Evolutionary conservation across 2,888 invertebrate species (phyloP).

Genomic region (Pyrocoelia pectoralis): DNA sequence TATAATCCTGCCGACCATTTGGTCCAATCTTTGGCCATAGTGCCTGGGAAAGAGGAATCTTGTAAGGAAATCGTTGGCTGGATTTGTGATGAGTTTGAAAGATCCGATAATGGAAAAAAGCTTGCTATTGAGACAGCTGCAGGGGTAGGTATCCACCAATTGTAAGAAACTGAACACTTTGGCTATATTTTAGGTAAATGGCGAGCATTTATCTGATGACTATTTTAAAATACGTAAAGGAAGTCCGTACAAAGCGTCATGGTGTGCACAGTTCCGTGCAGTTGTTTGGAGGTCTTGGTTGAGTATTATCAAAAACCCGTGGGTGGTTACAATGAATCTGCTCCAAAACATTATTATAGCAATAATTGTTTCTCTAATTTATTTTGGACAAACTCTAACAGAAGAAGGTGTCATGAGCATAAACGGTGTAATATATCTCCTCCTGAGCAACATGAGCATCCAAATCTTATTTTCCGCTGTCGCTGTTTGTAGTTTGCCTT

Average conservation of each 20-base stretch:
- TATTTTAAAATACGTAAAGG: constrained; percentile 45
- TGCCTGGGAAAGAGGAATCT: constrained; percentile 83
- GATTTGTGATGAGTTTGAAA: constrained; percentile 79
- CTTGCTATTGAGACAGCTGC: constrained; percentile 65
- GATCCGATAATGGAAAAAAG: constrained; percentile 69
- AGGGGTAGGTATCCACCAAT: constrained; percentile 51
- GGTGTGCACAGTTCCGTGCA: constrained; percentile 87
- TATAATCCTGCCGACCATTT: constrained; percentile 96
- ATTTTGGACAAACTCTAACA: constrained; percentile 80
- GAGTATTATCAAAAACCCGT: constrained; percentile 87
- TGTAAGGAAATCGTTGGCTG: constrained; percentile 80
- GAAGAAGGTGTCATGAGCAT: constrained; percentile 94
- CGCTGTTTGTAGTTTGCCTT: constrained; percentile 71
- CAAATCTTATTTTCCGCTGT: constrained; percentile 94
- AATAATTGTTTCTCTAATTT: constrained; percentile 84
- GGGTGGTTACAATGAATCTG: constrained; percentile 87
- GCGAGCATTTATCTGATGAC: constrained; percentile 44
- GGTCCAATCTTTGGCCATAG: constrained; percentile 86
- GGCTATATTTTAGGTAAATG: neutral
- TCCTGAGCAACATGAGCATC: constrained; percentile 94
- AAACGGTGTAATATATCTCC: constrained; percentile 90
- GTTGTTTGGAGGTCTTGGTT: constrained; percentile 92
- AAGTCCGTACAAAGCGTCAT: constrained; percentile 82
- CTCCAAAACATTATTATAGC: constrained; percentile 86
- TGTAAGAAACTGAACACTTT: neutral